Conservation (phyloP, 1,140 invertebrate species). For the Dinoponera quadriceps region DNA sequence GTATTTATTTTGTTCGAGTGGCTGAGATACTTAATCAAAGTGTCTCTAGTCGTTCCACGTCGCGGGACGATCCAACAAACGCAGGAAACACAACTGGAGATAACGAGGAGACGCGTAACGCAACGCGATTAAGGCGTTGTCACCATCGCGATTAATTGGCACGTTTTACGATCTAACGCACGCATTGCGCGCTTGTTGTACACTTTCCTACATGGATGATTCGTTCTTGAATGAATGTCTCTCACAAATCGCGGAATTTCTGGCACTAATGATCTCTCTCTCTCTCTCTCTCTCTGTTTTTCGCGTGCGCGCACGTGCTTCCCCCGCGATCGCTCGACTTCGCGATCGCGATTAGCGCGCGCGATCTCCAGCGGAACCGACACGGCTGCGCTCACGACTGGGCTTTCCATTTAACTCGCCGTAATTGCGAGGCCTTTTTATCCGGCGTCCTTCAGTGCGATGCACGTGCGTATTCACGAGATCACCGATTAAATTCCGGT, state of each 20-base stretch:
- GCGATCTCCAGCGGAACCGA: slow-evolving; percentile 10
- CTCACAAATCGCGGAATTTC: background rate
- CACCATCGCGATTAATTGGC: background rate
- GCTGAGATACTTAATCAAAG: slow-evolving; percentile 16
- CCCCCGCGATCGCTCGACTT: background rate
- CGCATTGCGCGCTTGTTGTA: background rate
- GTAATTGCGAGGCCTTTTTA: slow-evolving; percentile 47
- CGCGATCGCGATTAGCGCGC: slow-evolving; percentile 30
- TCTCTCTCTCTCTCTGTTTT: too few relatives aligned
- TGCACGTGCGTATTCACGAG: slow-evolving; percentile 54
- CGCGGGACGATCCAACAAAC: background rate
- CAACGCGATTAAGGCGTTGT: background rate
- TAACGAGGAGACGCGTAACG: slow-evolving; percentile 5
- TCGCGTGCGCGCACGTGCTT: background rate
- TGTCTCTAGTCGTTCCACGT: too few relatives aligned
- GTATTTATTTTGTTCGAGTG: slow-evolving; percentile 6
- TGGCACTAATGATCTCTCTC: background rate
- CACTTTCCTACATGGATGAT: background rate
- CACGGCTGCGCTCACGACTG: slow-evolving; percentile 2
- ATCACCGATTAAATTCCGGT: slow-evolving; percentile 50
- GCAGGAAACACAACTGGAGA: background rate
- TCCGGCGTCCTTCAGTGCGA: slow-evolving; percentile 4
- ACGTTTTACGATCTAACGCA: background rate
- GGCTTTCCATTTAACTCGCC: slow-evolving; percentile 29
- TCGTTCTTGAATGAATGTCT: background rate